Conservation (phyloP, 2,888 invertebrate genomes). For the Macrophya alboannulata region DNA sequence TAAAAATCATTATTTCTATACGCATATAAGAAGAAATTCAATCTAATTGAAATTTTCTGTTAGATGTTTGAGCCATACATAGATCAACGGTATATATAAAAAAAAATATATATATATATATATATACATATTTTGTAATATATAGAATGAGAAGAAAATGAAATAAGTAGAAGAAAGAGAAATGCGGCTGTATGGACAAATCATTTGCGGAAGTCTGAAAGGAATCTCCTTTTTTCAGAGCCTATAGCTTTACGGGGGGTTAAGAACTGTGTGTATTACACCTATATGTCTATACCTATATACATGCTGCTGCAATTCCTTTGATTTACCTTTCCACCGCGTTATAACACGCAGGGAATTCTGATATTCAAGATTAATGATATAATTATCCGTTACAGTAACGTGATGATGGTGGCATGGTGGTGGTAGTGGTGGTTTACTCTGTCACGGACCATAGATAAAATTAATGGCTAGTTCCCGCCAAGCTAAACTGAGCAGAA, state of each 20-base stretch:
- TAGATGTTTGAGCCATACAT: no score
- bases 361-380: conserved; percentile 64
- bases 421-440: conserved; percentile 15
- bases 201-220: background rate
- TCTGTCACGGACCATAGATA: conserved; percentile 52
- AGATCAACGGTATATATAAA: no score
- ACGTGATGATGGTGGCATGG: background rate
- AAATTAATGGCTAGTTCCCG: conserved; percentile 47
- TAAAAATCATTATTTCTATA: background rate
- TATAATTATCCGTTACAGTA: conserved; percentile 66
- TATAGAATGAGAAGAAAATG: background rate
- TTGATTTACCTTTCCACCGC: conserved; percentile 31
- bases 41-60: background rate
- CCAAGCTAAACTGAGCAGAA: conserved; percentile 51
- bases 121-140: no score
- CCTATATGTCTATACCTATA: no score
- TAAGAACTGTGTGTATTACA: background rate
- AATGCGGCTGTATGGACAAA: background rate
- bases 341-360: conserved; percentile 57
- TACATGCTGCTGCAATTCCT: background rate
- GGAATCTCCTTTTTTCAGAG: conserved; percentile 18
- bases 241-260: background rate
- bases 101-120: no score
- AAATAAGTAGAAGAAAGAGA: background rate
- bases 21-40: background rate